These are phyloP conservation scores for Tragelaphus strepsiceros DNA, from an alignment of 2,113 vertebrate species.

Conservation along the genomic window DNA sequence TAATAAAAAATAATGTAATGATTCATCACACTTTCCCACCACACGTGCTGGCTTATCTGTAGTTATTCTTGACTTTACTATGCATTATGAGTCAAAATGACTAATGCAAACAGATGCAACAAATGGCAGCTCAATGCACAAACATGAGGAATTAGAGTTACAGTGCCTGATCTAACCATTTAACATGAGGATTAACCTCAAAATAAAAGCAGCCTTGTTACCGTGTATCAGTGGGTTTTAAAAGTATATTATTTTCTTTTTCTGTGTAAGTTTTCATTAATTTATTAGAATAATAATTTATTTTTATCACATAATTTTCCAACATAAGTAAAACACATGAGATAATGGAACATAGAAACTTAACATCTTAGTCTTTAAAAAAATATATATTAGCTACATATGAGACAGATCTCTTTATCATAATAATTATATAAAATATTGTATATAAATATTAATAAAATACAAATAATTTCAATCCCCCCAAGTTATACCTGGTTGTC, in stretches of 20 bases:
- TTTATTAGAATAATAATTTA: neutral
- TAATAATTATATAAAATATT: neutral
- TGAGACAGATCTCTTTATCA: neutral
- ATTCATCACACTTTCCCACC: neutral
- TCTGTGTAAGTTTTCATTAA: neutral
- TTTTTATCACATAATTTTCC: neutral
- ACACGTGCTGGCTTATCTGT: neutral
- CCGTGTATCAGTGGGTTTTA: neutral
- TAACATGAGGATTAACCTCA: neutral
- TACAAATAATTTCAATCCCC: neutral
- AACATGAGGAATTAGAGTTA: neutral
- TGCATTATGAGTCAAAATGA: constrained; percentile 47
- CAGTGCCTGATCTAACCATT: neutral
- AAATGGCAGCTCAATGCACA: constrained; percentile 35
- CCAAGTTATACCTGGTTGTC: neutral
- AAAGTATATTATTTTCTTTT: neutral
- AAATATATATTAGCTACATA: neutral
- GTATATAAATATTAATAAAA: neutral
- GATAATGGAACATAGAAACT: neutral
- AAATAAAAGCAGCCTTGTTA: neutral
- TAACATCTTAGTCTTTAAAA: neutral
- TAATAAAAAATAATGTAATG: constrained; percentile 29
- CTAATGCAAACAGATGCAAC: constrained; percentile 36
- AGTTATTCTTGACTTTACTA: constrained; percentile 37
- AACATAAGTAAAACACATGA: neutral